These are phyloP conservation scores for Drosophila quinaria DNA, from an alignment of 2,888 invertebrate genomes.

Conservation along the genomic window DNA sequence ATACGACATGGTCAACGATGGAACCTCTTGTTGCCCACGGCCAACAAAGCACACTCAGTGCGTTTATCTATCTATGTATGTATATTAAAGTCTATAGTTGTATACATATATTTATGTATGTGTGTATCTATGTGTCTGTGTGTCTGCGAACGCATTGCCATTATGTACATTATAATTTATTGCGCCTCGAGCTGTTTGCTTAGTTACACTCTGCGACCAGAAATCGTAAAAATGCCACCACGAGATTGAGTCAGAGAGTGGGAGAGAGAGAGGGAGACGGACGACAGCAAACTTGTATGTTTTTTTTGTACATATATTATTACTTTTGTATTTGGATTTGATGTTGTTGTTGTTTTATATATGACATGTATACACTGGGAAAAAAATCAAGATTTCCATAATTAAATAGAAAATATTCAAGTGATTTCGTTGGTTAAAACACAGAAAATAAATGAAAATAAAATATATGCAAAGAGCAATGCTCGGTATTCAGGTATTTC, in stretches of 20 bases:
- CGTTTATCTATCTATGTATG: conserved; percentile 42
- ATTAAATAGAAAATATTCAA: no score
- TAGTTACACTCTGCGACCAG: conserved; percentile 63
- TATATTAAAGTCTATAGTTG: conserved; percentile 47
- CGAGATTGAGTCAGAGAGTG: conserved; percentile 15
- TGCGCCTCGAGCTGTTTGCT: conserved; percentile 69
- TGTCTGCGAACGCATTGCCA: conserved; percentile 57
- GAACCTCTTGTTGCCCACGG: conserved; percentile 43
- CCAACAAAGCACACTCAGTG: conserved; percentile 36
- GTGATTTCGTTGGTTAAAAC: no score
- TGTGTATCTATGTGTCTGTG: conserved; percentile 23
- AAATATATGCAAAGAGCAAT: no score
- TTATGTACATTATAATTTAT: conserved; percentile 76
- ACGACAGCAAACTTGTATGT: conserved; percentile 23
- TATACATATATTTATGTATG: conserved; percentile 8
- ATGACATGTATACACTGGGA: conserved; percentile 30
- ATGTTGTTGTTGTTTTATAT: conserved; percentile 51
- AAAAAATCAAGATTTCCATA: no score
- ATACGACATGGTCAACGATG: conserved; percentile 60
- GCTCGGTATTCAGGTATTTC: no score
- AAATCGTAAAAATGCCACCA: conserved; percentile 72
- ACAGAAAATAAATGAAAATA: no score
- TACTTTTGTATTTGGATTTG: conserved; percentile 49
- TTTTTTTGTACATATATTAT: conserved; percentile 45
- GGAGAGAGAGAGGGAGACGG: conserved; percentile 8